Percentiles rank a stretch among this genome's conserved stretches.
These are phyloP conservation scores for Eupeodes latifasciatus DNA, from an alignment of 2,888 invertebrate genomes.

Conservation along the genomic window DNA sequence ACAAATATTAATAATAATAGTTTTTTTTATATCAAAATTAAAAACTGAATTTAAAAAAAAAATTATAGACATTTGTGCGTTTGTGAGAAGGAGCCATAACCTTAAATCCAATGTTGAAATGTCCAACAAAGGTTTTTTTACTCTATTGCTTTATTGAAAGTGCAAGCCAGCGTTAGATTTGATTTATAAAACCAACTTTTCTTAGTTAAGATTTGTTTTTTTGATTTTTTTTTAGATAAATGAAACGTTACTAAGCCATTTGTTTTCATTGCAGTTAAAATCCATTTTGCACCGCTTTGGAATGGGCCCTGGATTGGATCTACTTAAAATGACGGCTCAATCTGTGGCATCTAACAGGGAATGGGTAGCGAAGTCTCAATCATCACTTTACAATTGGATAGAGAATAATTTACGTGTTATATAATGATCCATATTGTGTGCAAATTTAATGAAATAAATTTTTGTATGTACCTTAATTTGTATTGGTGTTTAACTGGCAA, in stretches of 20 bases:
- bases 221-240: background rate
- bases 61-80: no score
- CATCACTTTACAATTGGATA: slow-evolving; percentile 84
- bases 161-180: no score
- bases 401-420: slow-evolving; percentile 82
- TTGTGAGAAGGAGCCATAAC: no score
- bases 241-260: background rate
- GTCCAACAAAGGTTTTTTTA: no score
- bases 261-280: slow-evolving; percentile 80
- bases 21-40: no score
- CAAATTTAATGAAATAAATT: background rate
- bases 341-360: slow-evolving; percentile 84
- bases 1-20: no score
- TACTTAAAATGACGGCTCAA: slow-evolving; percentile 84
- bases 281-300: slow-evolving; percentile 84
- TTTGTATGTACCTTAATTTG: slow-evolving; percentile 1
- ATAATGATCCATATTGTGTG: slow-evolving; percentile 2
- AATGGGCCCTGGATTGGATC: slow-evolving; percentile 83
- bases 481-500: no score
- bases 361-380: slow-evolving; percentile 84
- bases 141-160: no score
- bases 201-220: no score
- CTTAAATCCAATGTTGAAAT: no score
- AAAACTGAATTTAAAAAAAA: no score
- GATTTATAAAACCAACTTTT: no score